Evolutionary conservation across 2,113 vertebrate genomes (phyloP).

Genomic region (Empidonax traillii): DNA sequence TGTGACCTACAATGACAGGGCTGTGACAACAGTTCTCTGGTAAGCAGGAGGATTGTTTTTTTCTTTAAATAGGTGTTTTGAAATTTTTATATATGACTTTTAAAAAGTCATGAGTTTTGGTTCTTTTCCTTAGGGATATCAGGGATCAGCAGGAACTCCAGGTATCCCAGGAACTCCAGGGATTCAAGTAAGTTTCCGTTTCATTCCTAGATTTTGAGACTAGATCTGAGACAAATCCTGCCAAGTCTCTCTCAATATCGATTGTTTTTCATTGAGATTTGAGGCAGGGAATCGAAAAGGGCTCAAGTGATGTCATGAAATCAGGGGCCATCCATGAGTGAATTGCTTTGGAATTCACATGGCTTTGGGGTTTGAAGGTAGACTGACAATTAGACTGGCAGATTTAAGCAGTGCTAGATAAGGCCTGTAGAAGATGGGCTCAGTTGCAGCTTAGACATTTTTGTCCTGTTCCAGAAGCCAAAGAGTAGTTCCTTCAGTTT

Average conservation of each 20-base stretch:
- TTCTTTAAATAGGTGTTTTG: not conserved
- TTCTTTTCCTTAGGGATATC: slow-evolving; percentile 80
- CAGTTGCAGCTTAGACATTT: not conserved
- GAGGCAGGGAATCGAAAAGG: not conserved
- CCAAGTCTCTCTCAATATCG: not conserved
- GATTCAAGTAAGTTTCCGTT: slow-evolving; percentile 75
- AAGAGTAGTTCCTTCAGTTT: not conserved
- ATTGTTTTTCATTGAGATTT: not conserved
- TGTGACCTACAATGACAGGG: not conserved
- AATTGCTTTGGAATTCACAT: not conserved
- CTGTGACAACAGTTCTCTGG: not conserved
- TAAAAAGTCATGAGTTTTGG: not conserved
- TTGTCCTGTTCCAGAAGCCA: not conserved
- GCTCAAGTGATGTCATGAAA: not conserved
- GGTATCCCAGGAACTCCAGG: slow-evolving; percentile 85
- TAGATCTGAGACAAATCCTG: not conserved
- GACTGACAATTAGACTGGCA: not conserved
- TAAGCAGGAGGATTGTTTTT: not conserved
- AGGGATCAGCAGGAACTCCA: slow-evolving; percentile 81
- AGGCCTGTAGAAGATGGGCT: not conserved
- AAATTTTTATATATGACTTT: not conserved
- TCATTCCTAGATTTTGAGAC: not conserved
- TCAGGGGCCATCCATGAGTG: not conserved
- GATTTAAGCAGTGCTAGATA: not conserved
- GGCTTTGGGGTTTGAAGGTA: not conserved